phyloP scores from a whole-genome alignment of 1,140 invertebrate species.

The Coboldia fuscipes region DNA sequence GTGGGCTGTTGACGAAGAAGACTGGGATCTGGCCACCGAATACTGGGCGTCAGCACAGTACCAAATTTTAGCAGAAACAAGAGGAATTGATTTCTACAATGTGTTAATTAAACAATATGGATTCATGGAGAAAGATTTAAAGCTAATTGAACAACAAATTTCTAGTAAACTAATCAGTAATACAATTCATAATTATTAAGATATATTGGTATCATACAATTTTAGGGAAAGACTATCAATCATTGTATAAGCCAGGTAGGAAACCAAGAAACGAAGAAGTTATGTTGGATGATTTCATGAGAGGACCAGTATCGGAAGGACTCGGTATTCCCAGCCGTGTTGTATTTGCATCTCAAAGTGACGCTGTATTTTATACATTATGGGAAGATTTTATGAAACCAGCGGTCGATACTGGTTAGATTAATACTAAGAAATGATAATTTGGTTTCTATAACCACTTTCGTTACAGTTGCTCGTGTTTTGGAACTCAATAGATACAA shows the following conservation, averaged over 20 bases:
- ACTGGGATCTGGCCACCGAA: conserved; percentile 34
- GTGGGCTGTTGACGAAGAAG: conserved; percentile 24
- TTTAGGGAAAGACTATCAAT: no score
- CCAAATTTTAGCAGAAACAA: conserved; percentile 30
- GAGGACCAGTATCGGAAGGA: conserved; percentile 36
- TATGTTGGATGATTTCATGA: conserved; percentile 39
- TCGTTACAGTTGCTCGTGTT: conserved; percentile 37
- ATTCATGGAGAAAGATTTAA: no score
- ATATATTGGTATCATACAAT: no score
- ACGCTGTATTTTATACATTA: conserved; percentile 36
- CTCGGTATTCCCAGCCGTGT: conserved; percentile 37
- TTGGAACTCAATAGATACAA: conserved; percentile 35
- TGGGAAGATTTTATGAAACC: conserved; percentile 67
- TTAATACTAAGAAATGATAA: no score
- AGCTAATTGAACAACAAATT: no score
- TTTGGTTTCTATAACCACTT: no score
- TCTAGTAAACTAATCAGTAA: no score
- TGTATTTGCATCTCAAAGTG: conserved; percentile 34
- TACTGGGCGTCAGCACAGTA: conserved; percentile 39
- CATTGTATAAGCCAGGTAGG: no score
- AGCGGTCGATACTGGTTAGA: conserved; percentile 38
- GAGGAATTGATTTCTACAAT: conserved; percentile 60
- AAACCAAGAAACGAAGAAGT: no score
- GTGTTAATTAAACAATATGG: no score
- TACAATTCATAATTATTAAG: no score